Evolutionary conservation across 2,888 invertebrate species (phyloP).

Genomic region (Melieria crassipennis): DNA sequence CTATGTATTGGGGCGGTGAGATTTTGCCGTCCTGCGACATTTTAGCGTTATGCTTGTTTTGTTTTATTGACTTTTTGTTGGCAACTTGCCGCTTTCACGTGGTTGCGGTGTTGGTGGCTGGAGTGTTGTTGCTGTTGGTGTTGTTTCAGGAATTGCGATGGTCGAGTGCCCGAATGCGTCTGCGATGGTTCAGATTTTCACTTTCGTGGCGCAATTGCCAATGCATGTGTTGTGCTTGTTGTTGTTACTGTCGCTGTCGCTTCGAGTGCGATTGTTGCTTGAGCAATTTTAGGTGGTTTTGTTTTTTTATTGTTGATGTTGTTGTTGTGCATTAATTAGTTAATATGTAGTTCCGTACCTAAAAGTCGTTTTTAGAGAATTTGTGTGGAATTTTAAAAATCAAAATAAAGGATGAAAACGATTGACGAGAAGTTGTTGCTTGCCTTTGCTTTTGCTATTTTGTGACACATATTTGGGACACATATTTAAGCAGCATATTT

Average conservation of each 20-base stretch:
- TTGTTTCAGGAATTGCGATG: background rate
- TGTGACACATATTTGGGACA: too few species aligned
- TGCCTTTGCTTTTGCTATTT: too few species aligned
- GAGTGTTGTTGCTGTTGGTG: background rate
- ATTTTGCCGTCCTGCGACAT: conserved; percentile 44
- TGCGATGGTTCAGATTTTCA: conserved; percentile 13
- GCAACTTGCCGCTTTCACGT: conserved; percentile 19
- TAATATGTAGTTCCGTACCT: background rate
- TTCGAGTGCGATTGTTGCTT: too few species aligned
- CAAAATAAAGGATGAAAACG: too few species aligned
- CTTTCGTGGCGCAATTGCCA: conserved; percentile 17
- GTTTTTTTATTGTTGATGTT: background rate
- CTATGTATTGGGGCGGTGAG: conserved; percentile 62
- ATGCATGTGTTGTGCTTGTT: conserved; percentile 22
- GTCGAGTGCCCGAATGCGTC: background rate
- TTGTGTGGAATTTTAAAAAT: background rate
- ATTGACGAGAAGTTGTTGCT: too few species aligned
- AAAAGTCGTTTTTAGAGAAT: background rate
- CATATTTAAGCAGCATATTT: too few species aligned
- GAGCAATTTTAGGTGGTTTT: background rate
- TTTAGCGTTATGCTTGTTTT: conserved; percentile 22
- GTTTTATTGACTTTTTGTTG: conserved; percentile 2
- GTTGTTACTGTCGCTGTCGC: too few species aligned
- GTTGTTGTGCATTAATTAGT: background rate
- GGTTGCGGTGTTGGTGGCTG: background rate